Conservation (phyloP, 2,113 vertebrate species). For the Acanthochromis polyacanthus region DNA sequence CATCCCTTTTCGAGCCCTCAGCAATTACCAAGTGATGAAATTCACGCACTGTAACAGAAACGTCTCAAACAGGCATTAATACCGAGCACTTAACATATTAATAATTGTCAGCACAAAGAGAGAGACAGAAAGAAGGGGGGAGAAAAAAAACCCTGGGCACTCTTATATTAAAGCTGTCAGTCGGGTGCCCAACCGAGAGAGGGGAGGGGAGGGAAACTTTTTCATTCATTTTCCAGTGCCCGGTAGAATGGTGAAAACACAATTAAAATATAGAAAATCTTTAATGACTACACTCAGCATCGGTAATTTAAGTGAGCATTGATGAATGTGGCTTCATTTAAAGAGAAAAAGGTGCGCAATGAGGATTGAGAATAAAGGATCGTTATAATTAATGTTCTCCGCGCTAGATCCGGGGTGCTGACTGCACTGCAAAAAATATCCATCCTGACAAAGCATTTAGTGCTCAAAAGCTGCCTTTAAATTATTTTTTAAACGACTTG, state of each 20-base stretch:
- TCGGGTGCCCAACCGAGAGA: conserved; percentile 56
- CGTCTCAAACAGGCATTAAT: conserved; percentile 67
- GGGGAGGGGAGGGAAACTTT: conserved; percentile 28
- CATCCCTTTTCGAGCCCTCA: conserved; percentile 41
- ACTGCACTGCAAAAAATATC: conserved; percentile 55
- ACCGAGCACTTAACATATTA: conserved; percentile 70
- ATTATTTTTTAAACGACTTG: not conserved
- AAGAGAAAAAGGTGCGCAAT: conserved; percentile 63
- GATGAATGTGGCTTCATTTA: conserved; percentile 79
- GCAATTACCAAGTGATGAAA: conserved; percentile 63
- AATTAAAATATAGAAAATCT: conserved; percentile 77
- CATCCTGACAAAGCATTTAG: not conserved
- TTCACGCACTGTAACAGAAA: conserved; percentile 54
- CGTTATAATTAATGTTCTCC: conserved; percentile 75
- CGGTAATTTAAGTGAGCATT: conserved; percentile 68
- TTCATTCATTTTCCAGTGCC: conserved; percentile 67
- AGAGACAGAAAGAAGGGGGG: not conserved
- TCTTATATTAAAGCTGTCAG: conserved; percentile 67
- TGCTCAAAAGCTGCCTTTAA: not conserved
- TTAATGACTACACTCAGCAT: conserved; percentile 75
- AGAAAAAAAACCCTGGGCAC: conserved; percentile 26
- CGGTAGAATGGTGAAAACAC: conserved; percentile 70
- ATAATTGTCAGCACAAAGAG: conserved; percentile 73
- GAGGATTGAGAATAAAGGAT: conserved; percentile 61
- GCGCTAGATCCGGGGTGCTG: conserved; percentile 64